Evolutionary conservation across 2,113 vertebrate genomes (phyloP), one percentile per base, ranked within the genome.

Genomic region (Neotragus pygmaeus): DNA sequence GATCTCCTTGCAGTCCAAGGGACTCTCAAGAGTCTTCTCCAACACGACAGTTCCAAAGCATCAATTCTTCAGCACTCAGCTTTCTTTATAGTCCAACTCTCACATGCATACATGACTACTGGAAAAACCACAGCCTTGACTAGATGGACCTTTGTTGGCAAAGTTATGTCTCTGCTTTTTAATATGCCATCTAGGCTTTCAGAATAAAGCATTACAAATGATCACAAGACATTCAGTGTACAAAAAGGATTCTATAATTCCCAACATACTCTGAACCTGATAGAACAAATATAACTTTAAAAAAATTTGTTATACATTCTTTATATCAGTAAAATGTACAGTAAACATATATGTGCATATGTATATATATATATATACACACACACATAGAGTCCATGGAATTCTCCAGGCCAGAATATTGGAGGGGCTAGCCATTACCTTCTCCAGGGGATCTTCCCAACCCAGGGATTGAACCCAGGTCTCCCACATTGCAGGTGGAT

Each of bases 131-230:
- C 1, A 39, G 66, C 19, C n/a, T 70, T 36, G 19, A 70, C 66
- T 39, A 70, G n/a, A 70, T 23, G n/a, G 66, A 36, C 66, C 10
- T 73, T 73, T 73, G 66, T 12, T 73, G 66, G 36, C 19, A 39
- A 73, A 73, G 66, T 73, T 39, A 73, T 23, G 66, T 73, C 66
- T 73, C 66, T 39, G n/a, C 66, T 39, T 39, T 70, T 73, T 73
- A 73, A 73, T 73, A 73, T 73, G 10, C 66, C 10, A 12, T 39
- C 66, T 73, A 73, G 66, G 66, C 66, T 73, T 73, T 39, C n/a
- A 92, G 90, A 94, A 66, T 93, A 90, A 95, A 96, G 95, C 94
- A 87, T 85, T 95, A 90, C 80, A 75, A 80, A 95, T 19, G 17
- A 92, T 96, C 86, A 95, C 19, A 62, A 97, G 64, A 97, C 60